Conservation (phyloP, 2,113 vertebrate genomes). For the Daboia siamensis region DNA sequence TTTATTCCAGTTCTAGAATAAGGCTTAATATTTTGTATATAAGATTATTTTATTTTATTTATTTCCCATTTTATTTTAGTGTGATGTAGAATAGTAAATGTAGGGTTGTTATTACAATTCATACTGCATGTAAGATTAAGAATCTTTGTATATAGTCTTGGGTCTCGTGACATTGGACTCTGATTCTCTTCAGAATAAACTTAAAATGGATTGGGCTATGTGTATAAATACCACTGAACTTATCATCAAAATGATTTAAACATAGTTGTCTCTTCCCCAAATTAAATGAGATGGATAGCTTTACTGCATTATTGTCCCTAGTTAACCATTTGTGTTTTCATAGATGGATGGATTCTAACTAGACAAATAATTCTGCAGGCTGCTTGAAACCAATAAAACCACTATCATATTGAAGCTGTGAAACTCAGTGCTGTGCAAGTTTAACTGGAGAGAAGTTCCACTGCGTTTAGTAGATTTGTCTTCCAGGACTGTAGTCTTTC, state of each 20-base stretch:
- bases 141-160: background rate
- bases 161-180: background rate
- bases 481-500: background rate
- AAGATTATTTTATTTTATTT: background rate
- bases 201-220: background rate
- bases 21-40: background rate
- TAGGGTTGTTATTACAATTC: background rate
- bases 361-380: background rate
- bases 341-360: background rate
- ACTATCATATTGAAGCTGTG: background rate
- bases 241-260: background rate
- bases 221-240: background rate
- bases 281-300: background rate
- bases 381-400: background rate
- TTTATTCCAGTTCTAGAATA: constrained; percentile 18
- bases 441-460: background rate
- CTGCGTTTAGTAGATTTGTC: background rate
- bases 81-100: background rate
- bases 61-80: background rate
- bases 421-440: background rate
- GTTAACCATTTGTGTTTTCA: background rate
- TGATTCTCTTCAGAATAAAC: background rate
- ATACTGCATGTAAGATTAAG: background rate
- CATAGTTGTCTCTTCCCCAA: background rate
- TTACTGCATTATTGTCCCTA: background rate